Conservation (phyloP, 2,113 vertebrate genomes). For the Sorex fumeus region DNA sequence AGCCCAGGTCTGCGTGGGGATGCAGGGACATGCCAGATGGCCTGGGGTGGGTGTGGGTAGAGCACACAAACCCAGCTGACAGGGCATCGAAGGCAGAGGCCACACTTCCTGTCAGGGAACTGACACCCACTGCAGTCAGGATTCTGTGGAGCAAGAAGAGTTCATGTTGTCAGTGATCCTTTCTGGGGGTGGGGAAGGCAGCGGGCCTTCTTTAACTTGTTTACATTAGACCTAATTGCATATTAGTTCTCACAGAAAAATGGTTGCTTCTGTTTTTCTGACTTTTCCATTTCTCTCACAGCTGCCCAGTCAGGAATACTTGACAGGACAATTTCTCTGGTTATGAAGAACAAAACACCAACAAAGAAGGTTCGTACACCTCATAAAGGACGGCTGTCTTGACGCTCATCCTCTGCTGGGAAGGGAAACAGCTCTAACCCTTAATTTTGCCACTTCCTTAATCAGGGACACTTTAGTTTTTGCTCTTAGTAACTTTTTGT, state of each 20-base stretch:
- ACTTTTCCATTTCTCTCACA: conserved; percentile 80
- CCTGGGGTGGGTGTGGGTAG: background rate
- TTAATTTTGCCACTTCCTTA: conserved; percentile 3
- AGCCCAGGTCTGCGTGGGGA: background rate
- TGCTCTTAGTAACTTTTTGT: conserved; percentile 28
- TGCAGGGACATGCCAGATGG: background rate
- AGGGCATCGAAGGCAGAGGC: background rate
- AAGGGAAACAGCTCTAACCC: background rate
- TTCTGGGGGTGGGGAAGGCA: background rate
- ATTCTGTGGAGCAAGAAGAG: too few species aligned
- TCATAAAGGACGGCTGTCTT: background rate
- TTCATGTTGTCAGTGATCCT: background rate
- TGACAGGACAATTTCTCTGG: conserved; percentile 92
- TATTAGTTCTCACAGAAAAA: conserved; percentile 29
- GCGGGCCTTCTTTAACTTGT: conserved; percentile 15
- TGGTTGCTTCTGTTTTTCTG: background rate
- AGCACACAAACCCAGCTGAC: background rate
- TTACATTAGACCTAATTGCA: conserved; percentile 22
- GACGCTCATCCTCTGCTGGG: background rate
- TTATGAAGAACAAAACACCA: conserved; percentile 94
- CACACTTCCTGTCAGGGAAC: too few species aligned
- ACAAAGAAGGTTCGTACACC: conserved; percentile 90
- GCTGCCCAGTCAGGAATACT: conserved; percentile 96
- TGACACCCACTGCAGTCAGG: too few species aligned
- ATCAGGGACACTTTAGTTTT: background rate